phyloP scores from a whole-genome alignment of 2,113 vertebrate species.

The Lepus europaeus region DNA sequence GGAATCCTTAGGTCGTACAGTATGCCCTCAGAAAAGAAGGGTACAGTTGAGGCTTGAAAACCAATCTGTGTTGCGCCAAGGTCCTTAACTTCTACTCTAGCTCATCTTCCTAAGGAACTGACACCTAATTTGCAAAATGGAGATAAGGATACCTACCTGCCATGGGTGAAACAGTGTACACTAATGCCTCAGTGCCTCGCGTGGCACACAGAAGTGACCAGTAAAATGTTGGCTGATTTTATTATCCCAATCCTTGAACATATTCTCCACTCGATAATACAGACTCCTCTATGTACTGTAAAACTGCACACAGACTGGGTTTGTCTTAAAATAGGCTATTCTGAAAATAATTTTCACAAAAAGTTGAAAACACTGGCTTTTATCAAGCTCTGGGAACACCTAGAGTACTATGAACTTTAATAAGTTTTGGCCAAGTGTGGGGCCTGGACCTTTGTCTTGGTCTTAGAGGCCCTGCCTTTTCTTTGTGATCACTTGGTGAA shows the following conservation, averaged over 20 bases:
- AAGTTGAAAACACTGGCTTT: constrained; percentile 46
- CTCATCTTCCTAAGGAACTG: not conserved
- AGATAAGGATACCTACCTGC: not conserved
- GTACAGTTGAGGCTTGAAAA: not conserved
- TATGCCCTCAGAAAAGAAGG: not conserved
- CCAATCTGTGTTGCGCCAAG: not conserved
- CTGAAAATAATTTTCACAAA: constrained; percentile 56
- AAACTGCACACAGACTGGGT: not conserved
- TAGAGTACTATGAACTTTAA: constrained; percentile 29
- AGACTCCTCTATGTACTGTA: not conserved
- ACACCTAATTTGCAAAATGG: not conserved
- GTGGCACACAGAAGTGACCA: not conserved
- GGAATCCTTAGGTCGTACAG: not conserved
- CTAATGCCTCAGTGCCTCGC: not conserved
- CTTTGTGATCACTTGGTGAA: not conserved
- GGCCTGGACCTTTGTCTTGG: not conserved
- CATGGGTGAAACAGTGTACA: not conserved
- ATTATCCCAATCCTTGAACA: not conserved
- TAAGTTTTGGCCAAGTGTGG: not conserved
- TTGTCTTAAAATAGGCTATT: not conserved
- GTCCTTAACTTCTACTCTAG: not conserved
- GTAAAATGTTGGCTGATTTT: not conserved
- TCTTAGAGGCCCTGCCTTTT: not conserved
- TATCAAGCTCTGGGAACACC: constrained; percentile 58
- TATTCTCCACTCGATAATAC: not conserved